Conservation (phyloP, 2,113 vertebrate genomes). For the Pachypanchax playfairii region DNA sequence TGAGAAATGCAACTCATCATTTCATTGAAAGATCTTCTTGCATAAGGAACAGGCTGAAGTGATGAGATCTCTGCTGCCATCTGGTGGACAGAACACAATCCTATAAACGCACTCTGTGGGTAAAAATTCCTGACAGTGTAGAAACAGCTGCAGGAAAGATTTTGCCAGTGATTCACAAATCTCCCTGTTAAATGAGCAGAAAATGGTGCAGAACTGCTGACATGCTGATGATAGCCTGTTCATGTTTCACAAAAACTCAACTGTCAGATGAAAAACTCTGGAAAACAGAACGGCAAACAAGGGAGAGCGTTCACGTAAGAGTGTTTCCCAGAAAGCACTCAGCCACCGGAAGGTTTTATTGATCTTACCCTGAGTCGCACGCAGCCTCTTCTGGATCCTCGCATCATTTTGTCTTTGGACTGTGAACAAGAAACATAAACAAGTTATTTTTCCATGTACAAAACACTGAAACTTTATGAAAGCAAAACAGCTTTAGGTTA, state of each 20-base stretch:
- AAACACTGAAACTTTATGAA: background rate
- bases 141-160: background rate
- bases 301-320: background rate
- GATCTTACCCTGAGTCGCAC: slow-evolving; percentile 92
- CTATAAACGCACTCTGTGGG: background rate
- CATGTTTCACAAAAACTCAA: background rate
- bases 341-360: background rate
- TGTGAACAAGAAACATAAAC: slow-evolving; percentile 69
- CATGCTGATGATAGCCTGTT: background rate
- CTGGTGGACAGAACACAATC: slow-evolving; percentile 53
- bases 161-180: too few species aligned
- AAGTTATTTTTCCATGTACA: background rate
- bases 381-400: slow-evolving; percentile 96
- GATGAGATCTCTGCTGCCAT: slow-evolving; percentile 45
- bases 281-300: background rate
- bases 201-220: background rate
- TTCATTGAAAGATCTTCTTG: background rate
- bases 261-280: background rate
- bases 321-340: background rate
- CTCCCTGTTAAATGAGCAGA: background rate
- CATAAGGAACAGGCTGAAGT: background rate
- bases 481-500: background rate
- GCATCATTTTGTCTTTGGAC: slow-evolving; percentile 99
- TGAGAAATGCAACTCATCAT: background rate
- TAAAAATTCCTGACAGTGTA: background rate